Conservation (phyloP, 2,888 invertebrate species). For the Prosopocoilus inquinatus region DNA sequence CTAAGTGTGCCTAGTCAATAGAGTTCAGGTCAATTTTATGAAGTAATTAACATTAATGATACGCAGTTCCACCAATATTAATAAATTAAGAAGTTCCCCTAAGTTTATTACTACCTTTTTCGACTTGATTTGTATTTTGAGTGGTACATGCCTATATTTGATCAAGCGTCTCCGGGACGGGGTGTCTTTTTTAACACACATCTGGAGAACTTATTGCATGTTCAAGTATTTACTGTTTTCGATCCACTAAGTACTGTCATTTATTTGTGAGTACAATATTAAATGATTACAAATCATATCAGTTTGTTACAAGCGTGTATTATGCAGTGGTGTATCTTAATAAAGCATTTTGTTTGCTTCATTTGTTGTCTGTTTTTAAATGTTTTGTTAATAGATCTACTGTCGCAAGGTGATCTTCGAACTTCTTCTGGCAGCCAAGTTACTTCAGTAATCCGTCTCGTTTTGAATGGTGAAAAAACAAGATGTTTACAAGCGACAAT, state of each 20-base stretch:
- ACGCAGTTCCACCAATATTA: constrained; percentile 46
- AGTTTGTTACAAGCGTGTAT: constrained; percentile 55
- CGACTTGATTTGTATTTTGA: constrained; percentile 16
- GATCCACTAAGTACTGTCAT: constrained; percentile 31
- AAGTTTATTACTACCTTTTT: constrained; percentile 2
- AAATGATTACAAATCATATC: constrained; percentile 52
- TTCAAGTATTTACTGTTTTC: constrained; percentile 28
- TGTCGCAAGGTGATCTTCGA: too few relatives aligned
- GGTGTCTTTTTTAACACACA: constrained; percentile 6
- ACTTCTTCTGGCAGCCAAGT: too few relatives aligned
- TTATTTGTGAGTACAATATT: constrained; percentile 49
- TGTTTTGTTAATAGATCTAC: neutral
- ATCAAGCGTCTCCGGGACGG: neutral
- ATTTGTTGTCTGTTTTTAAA: constrained; percentile 17
- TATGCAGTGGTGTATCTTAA: constrained; percentile 54
- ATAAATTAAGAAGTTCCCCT: constrained; percentile 13
- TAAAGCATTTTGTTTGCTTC: constrained; percentile 55
- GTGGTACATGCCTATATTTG: constrained; percentile 9
- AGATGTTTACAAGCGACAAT: too few relatives aligned
- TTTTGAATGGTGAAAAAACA: too few relatives aligned
- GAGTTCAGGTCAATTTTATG: constrained; percentile 62
- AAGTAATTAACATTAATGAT: constrained; percentile 43
- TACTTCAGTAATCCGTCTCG: too few relatives aligned
- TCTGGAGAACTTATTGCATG: constrained; percentile 20
- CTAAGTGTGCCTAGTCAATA: constrained; percentile 67